Evolutionary conservation across 2,113 vertebrate species (phyloP), one percentile per base, ranked within the genome.

Genomic region (Bothrops jararaca): DNA sequence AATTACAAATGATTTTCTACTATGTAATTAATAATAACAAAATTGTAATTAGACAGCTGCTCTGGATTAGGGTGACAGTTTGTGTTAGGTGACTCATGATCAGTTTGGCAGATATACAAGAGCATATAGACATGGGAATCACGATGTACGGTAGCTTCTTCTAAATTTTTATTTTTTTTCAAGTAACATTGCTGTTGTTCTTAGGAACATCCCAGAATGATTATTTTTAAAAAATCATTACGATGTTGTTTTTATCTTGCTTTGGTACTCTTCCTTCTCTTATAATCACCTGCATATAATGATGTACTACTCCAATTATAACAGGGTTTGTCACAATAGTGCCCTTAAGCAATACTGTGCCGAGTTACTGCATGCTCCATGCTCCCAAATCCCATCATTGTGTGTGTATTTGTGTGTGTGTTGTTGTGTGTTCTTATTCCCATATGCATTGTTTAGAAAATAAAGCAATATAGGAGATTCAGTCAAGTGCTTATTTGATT

Each of bases 1-100:
- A 99, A 99, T 99, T 99, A 98, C 98, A 98, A 99, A 99, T 98
- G 91, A 99, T 99, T 99, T 98, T 98, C 98, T 97, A 95, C 98
- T 98, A 97, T 94, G 98, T 98, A 98, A 98, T 99, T 99, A 99
- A 99, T 99, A 99, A 99, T 98, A 99, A 98, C 98, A 98, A 98
- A 98, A 98, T 98, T 97, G 98, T 98, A 99, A 99, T 99, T 98
- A 99, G 98, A 98, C 98, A 98, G 98, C 98, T 98, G 98, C 97
- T 98, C 96, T 97, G 96, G 98, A 98, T 98, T 98, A 98, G 97
- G 97, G 97, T 93, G 96, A 97, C 96, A 97, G 97, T 98, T 97
- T 98, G 94, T 96, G 95, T 97, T 97, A 97, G 98, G 98, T 98
- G 98, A 98, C 97, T 98, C 98, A 97, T 94, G 98, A 97, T 97